Evolutionary conservation across 92 coral and sea anemone species (phyloP), one percentile per base, ranked within the genome.

Genomic region (Porites evermanni): DNA sequence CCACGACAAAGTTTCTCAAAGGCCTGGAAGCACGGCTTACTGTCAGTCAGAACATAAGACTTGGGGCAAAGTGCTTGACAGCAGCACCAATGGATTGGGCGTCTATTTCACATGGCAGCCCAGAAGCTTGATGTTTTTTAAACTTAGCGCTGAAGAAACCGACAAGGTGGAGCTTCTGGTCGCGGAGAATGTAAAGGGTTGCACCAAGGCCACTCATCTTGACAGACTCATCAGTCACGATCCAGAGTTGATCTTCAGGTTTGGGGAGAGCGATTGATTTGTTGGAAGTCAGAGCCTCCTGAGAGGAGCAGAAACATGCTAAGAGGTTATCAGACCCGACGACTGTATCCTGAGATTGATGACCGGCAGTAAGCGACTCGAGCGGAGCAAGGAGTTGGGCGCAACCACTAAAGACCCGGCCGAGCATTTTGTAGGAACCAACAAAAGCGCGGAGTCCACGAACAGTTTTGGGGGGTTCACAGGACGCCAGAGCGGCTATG

Each of bases 31-130:
- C 91, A 81, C 6, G 93, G 90, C 64, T 88, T 91, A 56, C 86
- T 91, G 84, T 91, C 96, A 0, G 92, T 88, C n/a, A 93, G 88
- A 1, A 93, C 74, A 56, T 70, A 72, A 14, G 95, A 69, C 19
- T 59, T 75, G 20, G 77, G 18, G 90, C 78, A 79, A 83, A 91
- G 53, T 91, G 91, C 67, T 84, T 88, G 51, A 82, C 63, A 66
- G 95, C 77, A 0, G 85, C 91, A 1, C 85, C 93, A 60, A 92
- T 88, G 60, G 84, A 85, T 54, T 86, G 26, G 3, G 93, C 93
- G 38, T 92, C 89, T 52, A 92, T 75, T 70, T 92, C 91, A 67
- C 95, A 92, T 12, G 91, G 96, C 5, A 91, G 83, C 95, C 95
- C 32, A 84, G 61, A 78, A 79, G 81, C 85, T 78, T 93, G 94